These are phyloP conservation scores for Melanerpes aurifrons DNA, from an alignment of 2,113 vertebrate species.

Conservation along the genomic window DNA sequence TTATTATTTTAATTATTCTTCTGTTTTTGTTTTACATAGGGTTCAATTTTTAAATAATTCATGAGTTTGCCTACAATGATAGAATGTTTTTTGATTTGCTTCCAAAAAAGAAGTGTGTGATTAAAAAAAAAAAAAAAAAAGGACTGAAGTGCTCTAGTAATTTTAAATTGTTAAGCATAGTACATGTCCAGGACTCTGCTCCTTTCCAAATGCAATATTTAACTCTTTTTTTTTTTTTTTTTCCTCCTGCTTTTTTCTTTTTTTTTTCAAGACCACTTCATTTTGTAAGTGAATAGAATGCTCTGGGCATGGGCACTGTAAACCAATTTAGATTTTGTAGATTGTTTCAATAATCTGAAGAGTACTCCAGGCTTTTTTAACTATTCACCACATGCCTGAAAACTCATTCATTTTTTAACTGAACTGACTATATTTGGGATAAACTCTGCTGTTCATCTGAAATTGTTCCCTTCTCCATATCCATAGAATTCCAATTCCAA, in stretches of 20 bases:
- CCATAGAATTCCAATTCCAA: constrained; percentile 1
- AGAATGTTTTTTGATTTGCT: constrained; percentile 52
- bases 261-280: constrained; percentile 71
- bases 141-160: constrained; percentile 54
- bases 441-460: constrained; percentile 28
- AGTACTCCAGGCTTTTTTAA: constrained; percentile 60
- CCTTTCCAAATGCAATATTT: constrained; percentile 66
- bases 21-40: constrained; percentile 7
- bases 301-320: constrained; percentile 46
- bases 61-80: constrained; percentile 13
- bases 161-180: constrained; percentile 64
- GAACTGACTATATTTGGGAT: constrained; percentile 43
- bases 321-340: constrained; percentile 70
- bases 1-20: constrained; percentile 13
- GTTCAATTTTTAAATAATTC: constrained; percentile 39
- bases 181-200: constrained; percentile 46
- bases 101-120: constrained; percentile 66
- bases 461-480: constrained; percentile 12
- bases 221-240: constrained; percentile 4
- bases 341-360: constrained; percentile 69
- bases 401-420: constrained; percentile 32
- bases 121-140: constrained; percentile 1
- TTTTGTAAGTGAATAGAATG: constrained; percentile 69
- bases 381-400: constrained; percentile 20
- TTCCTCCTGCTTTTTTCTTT: neutral